Base-by-base conservation (phyloP, 2,113 vertebrate genomes). In the Mirza zaza region DNA sequence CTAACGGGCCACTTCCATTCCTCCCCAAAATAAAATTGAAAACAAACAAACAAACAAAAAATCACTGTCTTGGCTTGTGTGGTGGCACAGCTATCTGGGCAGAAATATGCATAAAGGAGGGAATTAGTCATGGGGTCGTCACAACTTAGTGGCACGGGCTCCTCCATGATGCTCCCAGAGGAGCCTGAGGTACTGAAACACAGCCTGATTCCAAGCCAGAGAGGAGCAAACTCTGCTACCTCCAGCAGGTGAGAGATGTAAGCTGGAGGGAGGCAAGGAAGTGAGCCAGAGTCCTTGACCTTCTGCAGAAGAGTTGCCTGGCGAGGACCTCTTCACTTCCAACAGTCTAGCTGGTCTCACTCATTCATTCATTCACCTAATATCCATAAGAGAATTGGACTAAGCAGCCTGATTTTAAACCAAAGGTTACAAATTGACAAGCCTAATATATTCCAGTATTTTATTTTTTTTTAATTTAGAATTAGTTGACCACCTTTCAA, bases 401-500 rank as follows among this genome's bases (percentile, higher is more conserved):
- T 42, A 70, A 79, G 8, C 36, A 52, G 57, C 7, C 15, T 65
- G 42, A 81, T 84, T 96, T 94, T 90, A 96, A 97, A 85, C 48
- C 75, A 92, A 87, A n/a, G 39, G 1, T 48, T 94, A 45, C n/a
- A 87, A 75, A 75, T 34, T 48, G 2, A 77, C 95, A n/a, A 79
- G 39, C 17, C 36, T 50, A 75, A 83, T 63, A 84, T 50, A 9
- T 18, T 36, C 80, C 70, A 25, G 2, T 82, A 34, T 23, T 39
- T 32, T 50, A 48, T 5, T 6, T 55, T 61, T 29, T 87, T 83
- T 87, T 55, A 55, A 76, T 48, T 91, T 91, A 12, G 20, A 92
- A 67, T 90, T 87, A 68, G 36, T 80, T 87, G 36, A 75, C 55
- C 95, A 10, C n/a, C 65, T 57, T 93, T 83, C 87, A 93, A 96